A percentile compares a stretch with the other conserved stretches of the same genome.
Conservation (phyloP, 37 sponge, comb jelly and placozoan species). For the Cliona cf. orientalis region DNA sequence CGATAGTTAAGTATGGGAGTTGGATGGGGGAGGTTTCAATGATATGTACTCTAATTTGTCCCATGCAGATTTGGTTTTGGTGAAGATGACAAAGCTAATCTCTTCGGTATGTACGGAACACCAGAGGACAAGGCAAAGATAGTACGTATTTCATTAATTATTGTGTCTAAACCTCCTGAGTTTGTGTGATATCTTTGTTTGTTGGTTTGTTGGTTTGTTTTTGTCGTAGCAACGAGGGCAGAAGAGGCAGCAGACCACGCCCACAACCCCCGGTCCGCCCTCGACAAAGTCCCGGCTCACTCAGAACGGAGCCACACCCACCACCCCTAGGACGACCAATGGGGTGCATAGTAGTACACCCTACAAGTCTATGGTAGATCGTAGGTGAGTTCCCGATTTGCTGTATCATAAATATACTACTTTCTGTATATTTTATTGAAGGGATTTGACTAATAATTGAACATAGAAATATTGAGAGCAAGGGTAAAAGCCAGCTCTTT, state of each 20-base stretch:
- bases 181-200: background rate
- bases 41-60: background rate
- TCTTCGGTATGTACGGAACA: slow-evolving; percentile 7
- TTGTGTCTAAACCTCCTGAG: background rate
- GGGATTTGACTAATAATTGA: background rate
- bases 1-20: too few species aligned
- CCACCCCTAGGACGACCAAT: background rate
- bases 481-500: too few species aligned
- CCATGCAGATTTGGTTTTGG: background rate
- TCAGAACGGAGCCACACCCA: slow-evolving; percentile 17
- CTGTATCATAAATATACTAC: background rate
- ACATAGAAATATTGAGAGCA: background rate
- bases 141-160: background rate
- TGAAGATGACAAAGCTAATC: too few species aligned
- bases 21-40: background rate
- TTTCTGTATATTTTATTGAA: background rate
- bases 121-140: background rate
- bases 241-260: slow-evolving; percentile 40
- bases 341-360: background rate
- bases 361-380: background rate
- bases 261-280: slow-evolving; percentile 29
- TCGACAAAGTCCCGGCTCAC: slow-evolving; percentile 19
- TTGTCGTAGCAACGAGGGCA: background rate
- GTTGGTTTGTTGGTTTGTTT: background rate
- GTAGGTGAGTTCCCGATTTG: slow-evolving; percentile 11